phyloP scores from a whole-genome alignment of 2,888 invertebrate genomes.

The Cryptus armator region DNA sequence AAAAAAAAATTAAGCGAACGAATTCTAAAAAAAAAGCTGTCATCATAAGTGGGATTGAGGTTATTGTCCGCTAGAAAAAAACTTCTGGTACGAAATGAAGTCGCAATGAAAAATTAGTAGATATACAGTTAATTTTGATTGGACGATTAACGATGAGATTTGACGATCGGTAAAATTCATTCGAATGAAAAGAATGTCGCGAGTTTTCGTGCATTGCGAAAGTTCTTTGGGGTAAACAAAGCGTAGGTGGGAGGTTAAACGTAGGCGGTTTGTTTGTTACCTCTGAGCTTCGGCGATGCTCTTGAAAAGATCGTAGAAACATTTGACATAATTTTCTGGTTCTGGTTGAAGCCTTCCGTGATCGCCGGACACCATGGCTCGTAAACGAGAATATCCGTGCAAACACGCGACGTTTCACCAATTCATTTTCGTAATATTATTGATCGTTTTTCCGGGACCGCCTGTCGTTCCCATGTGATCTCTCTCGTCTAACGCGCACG shows the following conservation, averaged over 20 bases:
- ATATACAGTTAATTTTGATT: background rate
- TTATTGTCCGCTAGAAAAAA: slow-evolving; percentile 23
- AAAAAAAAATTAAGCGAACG: background rate
- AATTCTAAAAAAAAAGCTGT: slow-evolving; percentile 6
- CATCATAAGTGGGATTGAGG: slow-evolving; percentile 1
- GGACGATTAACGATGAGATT: background rate
- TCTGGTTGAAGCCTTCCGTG: slow-evolving; percentile 84
- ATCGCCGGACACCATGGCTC: slow-evolving; percentile 82
- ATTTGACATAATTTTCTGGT: slow-evolving; percentile 84
- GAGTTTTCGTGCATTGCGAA: background rate
- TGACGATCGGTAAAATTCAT: background rate
- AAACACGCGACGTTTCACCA: slow-evolving; percentile 78
- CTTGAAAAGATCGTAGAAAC: slow-evolving; percentile 85
- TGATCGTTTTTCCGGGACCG: slow-evolving; percentile 78
- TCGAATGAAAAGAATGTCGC: background rate
- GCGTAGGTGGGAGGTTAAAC: slow-evolving; percentile 78
- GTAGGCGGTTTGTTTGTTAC: slow-evolving; percentile 73
- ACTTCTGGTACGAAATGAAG: background rate
- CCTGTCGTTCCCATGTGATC: slow-evolving; percentile 66
- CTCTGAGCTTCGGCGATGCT: slow-evolving; percentile 85
- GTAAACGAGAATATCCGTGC: slow-evolving; percentile 67
- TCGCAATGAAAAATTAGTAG: background rate
- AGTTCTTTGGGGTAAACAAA: slow-evolving; percentile 78
- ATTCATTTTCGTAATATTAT: slow-evolving; percentile 84
- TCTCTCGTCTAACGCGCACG: slow-evolving; percentile 47